phyloP scores from a whole-genome alignment of 2,797 vertebrate species.

The Xenopus petersii region DNA sequence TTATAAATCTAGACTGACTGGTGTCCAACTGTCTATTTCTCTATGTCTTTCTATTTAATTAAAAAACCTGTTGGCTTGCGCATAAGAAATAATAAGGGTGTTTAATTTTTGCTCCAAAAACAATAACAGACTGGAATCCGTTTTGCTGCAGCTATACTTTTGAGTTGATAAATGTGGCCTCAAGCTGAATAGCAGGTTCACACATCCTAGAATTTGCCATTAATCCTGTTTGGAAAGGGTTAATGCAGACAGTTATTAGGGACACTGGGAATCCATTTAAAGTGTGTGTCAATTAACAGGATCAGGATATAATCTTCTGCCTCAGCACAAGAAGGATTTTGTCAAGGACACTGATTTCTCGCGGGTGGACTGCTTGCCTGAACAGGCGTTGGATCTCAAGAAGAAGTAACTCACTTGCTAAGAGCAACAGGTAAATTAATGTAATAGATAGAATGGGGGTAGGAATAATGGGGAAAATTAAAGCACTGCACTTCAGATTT shows the following conservation, averaged over 20 bases:
- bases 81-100: no score
- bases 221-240: neutral
- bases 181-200: no score
- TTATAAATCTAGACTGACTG: no score
- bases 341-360: constrained; percentile 45
- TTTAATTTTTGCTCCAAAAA: no score
- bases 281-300: constrained; percentile 52
- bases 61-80: no score
- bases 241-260: constrained; percentile 51
- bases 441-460: neutral
- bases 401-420: neutral
- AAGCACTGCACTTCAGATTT: neutral
- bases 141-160: no score
- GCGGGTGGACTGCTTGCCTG: neutral
- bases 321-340: constrained; percentile 65
- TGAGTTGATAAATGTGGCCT: no score
- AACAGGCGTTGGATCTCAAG: neutral
- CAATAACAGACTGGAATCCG: no score
- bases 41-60: no score
- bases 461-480: neutral
- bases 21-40: no score
- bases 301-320: constrained; percentile 60
- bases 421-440: neutral
- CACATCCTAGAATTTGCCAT: no score
- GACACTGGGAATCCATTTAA: constrained; percentile 38